Evolutionary conservation across 2,113 vertebrate genomes (phyloP), one percentile per base, ranked within the genome.

Genomic region (Solea senegalensis): DNA sequence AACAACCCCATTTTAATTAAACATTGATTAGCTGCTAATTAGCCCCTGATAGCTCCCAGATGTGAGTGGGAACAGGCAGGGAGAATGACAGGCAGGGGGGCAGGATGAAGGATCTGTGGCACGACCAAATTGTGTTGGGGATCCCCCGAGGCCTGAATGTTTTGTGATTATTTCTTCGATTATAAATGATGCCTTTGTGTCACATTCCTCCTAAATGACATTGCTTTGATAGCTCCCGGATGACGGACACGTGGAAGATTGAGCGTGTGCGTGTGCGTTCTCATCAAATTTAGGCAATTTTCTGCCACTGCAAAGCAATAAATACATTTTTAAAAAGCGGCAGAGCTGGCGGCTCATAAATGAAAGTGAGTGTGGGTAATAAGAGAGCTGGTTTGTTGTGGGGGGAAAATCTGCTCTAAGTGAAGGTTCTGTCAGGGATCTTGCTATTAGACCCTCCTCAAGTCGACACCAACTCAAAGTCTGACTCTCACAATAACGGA

Each of bases 21-120:
- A 95, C 94, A 95, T 95, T 92, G 94, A 96, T 95, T 95, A 95
- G 90, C 90, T 92, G 93, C 93, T 95, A 95, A 96, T 96, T 95
- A 95, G 93, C 90, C 58, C 90, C 91, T 95, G 94, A 96, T 94
- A 89, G 90, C 94, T 95, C 93, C 91, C 90, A 94, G 94, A 94
- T 93, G 91, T 87, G 81, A 82, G 86, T 63, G 74, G 78, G 71
- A 86, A 72, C 70, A 88, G 82, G 88, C 90, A 88, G 65, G 48
- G 65, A 74, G 75, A 82, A 78, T 85, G 89, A 86, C 85, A 91
- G 84, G 64, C 46, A 54, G 62, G 72, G 81, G 86, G 75, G 82
- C 45, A 50, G 78, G 81, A 92, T 91, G 93, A 93, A 89, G 88
- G 90, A 95, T 91, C 72, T 87, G 72, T 84, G 65, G 87, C 56